Base-by-base conservation (phyloP, 1,140 invertebrate genomes). In the Sitophilus oryzae region DNA sequence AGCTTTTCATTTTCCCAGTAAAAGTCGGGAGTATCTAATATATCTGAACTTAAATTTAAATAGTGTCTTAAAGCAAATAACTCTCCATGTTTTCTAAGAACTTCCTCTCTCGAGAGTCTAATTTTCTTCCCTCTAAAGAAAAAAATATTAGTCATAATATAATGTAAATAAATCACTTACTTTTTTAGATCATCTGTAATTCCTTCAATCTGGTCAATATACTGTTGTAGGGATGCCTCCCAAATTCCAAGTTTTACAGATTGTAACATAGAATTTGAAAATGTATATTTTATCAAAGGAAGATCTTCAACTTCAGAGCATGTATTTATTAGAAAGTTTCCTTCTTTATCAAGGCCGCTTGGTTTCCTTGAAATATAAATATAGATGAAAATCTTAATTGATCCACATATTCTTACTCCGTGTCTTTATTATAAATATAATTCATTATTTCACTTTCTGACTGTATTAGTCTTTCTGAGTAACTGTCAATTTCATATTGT, bases 1-100 rank as follows among this genome's bases (percentile, higher is more conserved):
- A 96, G 75, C 34, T 88, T 76, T 63, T 95, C 90, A 44, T 89
- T 80, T 62, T 97, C 93, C 94, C 95, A 98, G 70, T 97, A 97
- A 73, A 96, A 96, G 74, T 98, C 95, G 0, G 95, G 94, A 0
- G 89, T 92, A 70, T 96, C 93, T 35, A 97, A 70, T 5, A 96
- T 75, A 74, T 97, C 93, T 0, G 93, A 96, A 56, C 90, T 91
- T 40, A 97, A 77, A 73, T 95, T 97, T 6, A 98, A 85, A 2
- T 85, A 77, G 74, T 97, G 93, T 34, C 91, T 77, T 18, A 97
- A 74, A 1, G 88, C 84, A 71, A 94, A 96, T 10, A 97, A 68
- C 78, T 96, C 88, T 0, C 94, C 93, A 38, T 91, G 85, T 71
- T 93, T 96, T n/a, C 82, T 80, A 6, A 96, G 76, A 18, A 95